Conservation (phyloP, 2,113 vertebrate species). For the Actenoides hombroni region DNA sequence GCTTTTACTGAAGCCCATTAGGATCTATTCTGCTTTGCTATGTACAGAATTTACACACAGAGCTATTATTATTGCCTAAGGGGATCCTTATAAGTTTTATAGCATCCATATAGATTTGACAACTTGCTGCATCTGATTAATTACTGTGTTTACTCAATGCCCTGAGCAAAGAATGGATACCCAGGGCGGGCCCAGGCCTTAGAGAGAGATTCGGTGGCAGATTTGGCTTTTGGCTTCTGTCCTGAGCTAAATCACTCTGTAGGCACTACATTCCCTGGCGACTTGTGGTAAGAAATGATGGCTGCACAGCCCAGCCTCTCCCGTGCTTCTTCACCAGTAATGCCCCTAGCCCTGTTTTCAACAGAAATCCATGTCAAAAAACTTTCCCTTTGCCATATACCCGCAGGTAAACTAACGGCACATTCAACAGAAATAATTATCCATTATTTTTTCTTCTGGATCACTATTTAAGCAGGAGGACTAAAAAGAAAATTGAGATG, state of each 20-base stretch:
- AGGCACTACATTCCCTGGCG: not conserved
- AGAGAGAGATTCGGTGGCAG: not conserved
- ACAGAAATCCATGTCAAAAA: not conserved
- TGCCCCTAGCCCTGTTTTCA: not conserved
- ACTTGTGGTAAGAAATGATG: not conserved
- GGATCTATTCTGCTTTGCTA: conserved; percentile 37
- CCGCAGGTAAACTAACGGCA: not conserved
- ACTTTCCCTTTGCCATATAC: not conserved
- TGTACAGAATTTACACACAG: conserved; percentile 33
- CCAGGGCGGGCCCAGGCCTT: not conserved
- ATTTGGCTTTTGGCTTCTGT: not conserved
- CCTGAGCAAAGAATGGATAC: not conserved
- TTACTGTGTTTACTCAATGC: not conserved
- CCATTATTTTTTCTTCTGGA: not conserved
- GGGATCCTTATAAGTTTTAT: conserved; percentile 61
- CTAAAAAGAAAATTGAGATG: not conserved
- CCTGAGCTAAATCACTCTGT: not conserved
- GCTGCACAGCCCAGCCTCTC: not conserved
- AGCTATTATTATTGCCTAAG: conserved; percentile 51
- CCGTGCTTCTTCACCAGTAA: not conserved
- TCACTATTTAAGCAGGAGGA: not conserved
- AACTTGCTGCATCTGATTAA: conserved; percentile 49
- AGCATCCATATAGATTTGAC: conserved; percentile 41
- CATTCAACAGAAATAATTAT: not conserved
- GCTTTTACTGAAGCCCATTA: not conserved